A percentile compares a stretch with the other conserved stretches of the same genome.
Evolutionary conservation across 1,140 invertebrate genomes (phyloP).

Genomic region (Drosophila pallidifrons): DNA sequence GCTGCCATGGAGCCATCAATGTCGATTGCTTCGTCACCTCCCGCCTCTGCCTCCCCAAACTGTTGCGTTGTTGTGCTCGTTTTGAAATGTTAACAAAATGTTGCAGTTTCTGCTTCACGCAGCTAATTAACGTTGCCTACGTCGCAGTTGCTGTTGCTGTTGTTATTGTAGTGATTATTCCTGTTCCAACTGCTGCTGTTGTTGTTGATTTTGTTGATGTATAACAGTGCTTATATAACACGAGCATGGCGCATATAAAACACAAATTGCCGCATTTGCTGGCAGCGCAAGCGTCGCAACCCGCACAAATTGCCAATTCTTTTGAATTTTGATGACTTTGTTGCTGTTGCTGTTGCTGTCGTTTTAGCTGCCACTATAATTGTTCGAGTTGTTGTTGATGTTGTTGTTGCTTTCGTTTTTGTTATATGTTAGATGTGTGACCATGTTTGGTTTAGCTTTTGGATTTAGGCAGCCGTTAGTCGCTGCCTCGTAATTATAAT

Average conservation of each 20-base stretch:
- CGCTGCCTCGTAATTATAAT: conserved; percentile 51
- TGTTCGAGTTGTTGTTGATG: conserved; percentile 10
- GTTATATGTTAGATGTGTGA: conserved; percentile 7
- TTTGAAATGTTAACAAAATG: conserved; percentile 66
- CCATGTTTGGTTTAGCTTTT: conserved; percentile 19
- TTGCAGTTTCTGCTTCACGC: conserved; percentile 52
- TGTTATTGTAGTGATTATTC: conserved; percentile 5
- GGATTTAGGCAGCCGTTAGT: conserved; percentile 22
- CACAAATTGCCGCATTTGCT: conserved; percentile 49
- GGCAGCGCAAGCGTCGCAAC: conserved; percentile 34
- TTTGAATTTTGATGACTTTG: conserved; percentile 62
- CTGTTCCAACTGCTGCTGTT: background rate
- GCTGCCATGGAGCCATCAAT: conserved; percentile 15
- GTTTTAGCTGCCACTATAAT: conserved; percentile 1
- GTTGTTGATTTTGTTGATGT: conserved; percentile 19
- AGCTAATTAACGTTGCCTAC: conserved; percentile 68
- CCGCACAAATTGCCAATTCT: conserved; percentile 63
- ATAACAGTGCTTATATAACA: conserved; percentile 29
- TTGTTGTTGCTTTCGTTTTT: background rate
- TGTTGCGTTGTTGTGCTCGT: conserved; percentile 26
- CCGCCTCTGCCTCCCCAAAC: background rate
- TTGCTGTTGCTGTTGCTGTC: conserved; percentile 34
- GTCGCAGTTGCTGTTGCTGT: conserved; percentile 19
- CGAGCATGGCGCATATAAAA: conserved; percentile 27
- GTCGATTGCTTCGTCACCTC: conserved; percentile 24